Base-by-base conservation (phyloP, 92 coral and sea anemone genomes). In the Porites lobata region DNA sequence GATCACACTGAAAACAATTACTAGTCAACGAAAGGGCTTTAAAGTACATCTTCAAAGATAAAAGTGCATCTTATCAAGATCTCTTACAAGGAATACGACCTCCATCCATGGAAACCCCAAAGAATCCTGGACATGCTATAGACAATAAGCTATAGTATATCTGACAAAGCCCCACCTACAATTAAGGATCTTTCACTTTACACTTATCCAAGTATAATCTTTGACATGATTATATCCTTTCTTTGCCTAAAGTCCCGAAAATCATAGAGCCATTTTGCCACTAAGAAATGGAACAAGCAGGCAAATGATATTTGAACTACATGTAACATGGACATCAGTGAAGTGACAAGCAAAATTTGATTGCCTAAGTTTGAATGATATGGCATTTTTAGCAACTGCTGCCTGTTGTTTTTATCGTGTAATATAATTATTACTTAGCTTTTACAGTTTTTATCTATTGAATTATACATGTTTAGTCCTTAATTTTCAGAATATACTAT, bases 21-120 rank as follows among this genome's bases (percentile, higher is more conserved):
- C 47, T 38, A 62, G 86, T 82, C 52, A 93, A 89, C 71, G 93
- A 93, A 19, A 8, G 93, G 50, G 86, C 89, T 12, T 76, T 89
- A 19, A 43, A 86, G 21, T 93, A 85, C 70, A 86, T 89, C n/a
- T 93, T 75, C 71, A 38, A 38, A 38, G 47, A 38, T 38, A 38
- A 38, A 38, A 38, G 6, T 38, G 47, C 47, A 3, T 69, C 83
- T 19, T 92, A 89, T 68, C 72, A 88, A 62, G 51, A 84, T 59
- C 88, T 61, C 59, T 84, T 84, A 66, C 19, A 71, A 24, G 75
- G 78, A 73, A 75, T 84, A 26, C 50, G 73, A 61, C 74, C 50
- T 18, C 76, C 66, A 20, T 69, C 65, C 79, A 53, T 70, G 69
- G 87, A 83, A 72, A 51, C 51, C 59, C 24, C 67, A 52, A 69